phyloP scores from a whole-genome alignment of 2,797 vertebrate species.

The Simalia tracyae region DNA sequence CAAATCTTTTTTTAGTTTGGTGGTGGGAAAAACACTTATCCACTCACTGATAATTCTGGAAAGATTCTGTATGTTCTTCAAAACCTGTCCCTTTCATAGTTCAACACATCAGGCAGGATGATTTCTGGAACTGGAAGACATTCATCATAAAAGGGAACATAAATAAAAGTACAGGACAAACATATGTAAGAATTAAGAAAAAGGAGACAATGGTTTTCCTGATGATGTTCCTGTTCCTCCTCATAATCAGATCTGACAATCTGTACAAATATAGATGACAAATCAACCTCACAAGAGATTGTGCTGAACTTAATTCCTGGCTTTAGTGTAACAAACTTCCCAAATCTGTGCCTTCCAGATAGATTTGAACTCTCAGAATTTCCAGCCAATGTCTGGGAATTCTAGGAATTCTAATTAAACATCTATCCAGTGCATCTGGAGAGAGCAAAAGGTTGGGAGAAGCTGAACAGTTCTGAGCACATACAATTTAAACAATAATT shows the following conservation, averaged over 20 bases:
- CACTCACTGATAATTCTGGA: conserved; percentile 47
- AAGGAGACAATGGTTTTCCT: conserved; percentile 21
- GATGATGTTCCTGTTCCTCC: conserved; percentile 5
- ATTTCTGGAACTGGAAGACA: conserved; percentile 28
- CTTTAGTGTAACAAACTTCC: not conserved
- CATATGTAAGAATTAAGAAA: conserved; percentile 3
- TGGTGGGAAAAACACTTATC: conserved; percentile 53
- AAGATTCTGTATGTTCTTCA: conserved; percentile 26
- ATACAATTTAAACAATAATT: not conserved
- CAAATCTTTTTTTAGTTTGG: conserved; percentile 59
- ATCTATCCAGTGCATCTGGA: not conserved
- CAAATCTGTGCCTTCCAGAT: not conserved
- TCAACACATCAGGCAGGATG: conserved; percentile 35
- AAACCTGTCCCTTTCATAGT: conserved; percentile 13
- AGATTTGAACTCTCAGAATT: not conserved
- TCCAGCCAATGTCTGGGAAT: not conserved
- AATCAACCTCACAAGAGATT: conserved; percentile 46
- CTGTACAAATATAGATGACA: conserved; percentile 40
- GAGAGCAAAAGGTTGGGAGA: not conserved
- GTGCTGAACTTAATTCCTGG: conserved; percentile 22
- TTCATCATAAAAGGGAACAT: conserved; percentile 20
- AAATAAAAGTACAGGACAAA: not conserved
- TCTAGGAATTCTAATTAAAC: not conserved
- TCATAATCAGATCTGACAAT: not conserved
- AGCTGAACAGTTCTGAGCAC: conserved; percentile 25